Evolutionary conservation across 2,888 invertebrate genomes (phyloP).

Genomic region (Aphrophora alni): DNA sequence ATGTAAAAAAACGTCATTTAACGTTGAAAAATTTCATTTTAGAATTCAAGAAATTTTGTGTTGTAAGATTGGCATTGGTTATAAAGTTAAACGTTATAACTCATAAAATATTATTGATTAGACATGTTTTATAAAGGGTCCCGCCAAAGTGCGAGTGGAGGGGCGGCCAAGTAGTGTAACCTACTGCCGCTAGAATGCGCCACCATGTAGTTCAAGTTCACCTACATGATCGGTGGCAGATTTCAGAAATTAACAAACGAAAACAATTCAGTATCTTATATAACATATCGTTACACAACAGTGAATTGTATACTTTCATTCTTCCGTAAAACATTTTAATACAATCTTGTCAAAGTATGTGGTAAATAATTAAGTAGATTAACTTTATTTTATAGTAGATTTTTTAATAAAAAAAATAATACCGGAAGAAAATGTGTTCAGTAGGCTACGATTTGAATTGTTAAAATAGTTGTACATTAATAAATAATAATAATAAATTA

Average conservation of each 20-base stretch:
- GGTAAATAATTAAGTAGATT: no score
- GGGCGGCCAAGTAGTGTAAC: background rate
- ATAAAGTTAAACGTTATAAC: background rate
- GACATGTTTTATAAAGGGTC: background rate
- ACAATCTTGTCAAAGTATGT: no score
- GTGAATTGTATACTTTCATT: no score
- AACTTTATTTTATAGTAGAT: no score
- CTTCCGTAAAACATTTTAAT: no score
- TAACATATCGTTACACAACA: no score
- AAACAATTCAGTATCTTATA: background rate
- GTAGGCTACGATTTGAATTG: no score
- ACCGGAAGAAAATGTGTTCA: no score
- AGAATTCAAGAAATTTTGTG: background rate
- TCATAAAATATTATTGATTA: slow-evolving; percentile 2
- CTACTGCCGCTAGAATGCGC: background rate
- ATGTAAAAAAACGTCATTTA: background rate
- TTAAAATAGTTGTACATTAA: no score
- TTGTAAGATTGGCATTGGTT: background rate
- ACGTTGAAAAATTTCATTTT: background rate
- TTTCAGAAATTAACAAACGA: background rate
- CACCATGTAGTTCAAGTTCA: background rate
- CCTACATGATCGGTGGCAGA: background rate
- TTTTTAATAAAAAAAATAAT: no score
- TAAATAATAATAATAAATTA: no score
- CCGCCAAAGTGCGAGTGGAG: background rate